Conservation (phyloP, 2,888 invertebrate genomes). For the Campoletis raptor region DNA sequence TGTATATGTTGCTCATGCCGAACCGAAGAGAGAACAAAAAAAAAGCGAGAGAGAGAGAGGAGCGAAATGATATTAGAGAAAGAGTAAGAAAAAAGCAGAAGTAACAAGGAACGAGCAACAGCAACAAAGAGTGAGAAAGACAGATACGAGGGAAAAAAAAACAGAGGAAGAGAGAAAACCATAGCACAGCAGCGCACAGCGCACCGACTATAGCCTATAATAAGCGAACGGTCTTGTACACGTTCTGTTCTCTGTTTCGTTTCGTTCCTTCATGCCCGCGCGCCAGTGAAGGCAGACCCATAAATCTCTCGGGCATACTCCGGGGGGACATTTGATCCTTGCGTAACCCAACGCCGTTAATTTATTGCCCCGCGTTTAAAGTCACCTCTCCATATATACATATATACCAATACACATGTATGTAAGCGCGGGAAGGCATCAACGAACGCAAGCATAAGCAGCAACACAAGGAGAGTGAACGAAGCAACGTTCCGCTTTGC, state of each 20-base stretch:
- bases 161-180: constrained; percentile 44
- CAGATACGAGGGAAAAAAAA: constrained; percentile 14
- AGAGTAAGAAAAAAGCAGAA: constrained; percentile 31
- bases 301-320: constrained; percentile 84
- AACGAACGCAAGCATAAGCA: constrained; percentile 67
- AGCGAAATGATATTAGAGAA: constrained; percentile 48
- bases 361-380: constrained; percentile 85
- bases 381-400: constrained; percentile 79
- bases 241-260: constrained; percentile 80
- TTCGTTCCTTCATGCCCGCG: constrained; percentile 82
- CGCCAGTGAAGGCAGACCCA: constrained; percentile 83
- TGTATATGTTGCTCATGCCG: constrained; percentile 41
- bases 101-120: constrained; percentile 26
- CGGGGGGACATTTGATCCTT: constrained; percentile 85
- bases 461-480: constrained; percentile 51
- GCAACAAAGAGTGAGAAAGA: constrained; percentile 45
- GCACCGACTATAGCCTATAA: constrained; percentile 82
- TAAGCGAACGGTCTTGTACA: constrained; percentile 82
- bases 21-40: constrained; percentile 35
- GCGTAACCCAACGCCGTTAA: constrained; percentile 85
- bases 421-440: constrained; percentile 75
- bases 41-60: constrained; percentile 38
- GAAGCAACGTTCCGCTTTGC: constrained; percentile 63
- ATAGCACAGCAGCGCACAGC: constrained; percentile 74
- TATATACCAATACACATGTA: constrained; percentile 18